These are phyloP conservation scores for Ornithoptera priamus DNA, from an alignment of 2,888 invertebrate species.

Conservation along the genomic window DNA sequence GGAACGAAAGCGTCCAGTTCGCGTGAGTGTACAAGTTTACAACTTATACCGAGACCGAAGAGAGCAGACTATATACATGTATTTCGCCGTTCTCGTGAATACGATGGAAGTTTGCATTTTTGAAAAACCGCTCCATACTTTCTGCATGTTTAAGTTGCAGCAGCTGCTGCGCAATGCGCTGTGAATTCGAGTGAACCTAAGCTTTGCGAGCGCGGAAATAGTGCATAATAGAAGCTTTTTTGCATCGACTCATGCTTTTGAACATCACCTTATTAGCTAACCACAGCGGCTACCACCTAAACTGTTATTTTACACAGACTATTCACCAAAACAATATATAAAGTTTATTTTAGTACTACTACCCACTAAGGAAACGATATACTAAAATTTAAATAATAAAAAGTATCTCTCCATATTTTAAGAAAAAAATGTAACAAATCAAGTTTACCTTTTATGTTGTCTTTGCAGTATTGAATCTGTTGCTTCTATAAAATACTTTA, in stretches of 20 bases:
- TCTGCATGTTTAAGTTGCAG: constrained; percentile 21
- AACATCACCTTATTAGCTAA: neutral
- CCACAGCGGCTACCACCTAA: neutral
- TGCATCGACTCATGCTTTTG: neutral
- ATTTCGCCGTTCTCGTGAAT: constrained; percentile 18
- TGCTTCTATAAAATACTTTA: too few relatives aligned
- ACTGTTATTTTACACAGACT: too few relatives aligned
- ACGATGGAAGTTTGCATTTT: constrained; percentile 24
- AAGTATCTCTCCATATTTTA: too few relatives aligned
- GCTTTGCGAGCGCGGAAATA: constrained; percentile 11
- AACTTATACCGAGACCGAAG: constrained; percentile 6
- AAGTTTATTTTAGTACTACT: too few relatives aligned
- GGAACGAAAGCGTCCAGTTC: constrained; percentile 5
- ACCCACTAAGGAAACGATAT: too few relatives aligned
- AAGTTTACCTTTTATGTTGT: too few relatives aligned
- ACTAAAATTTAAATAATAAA: too few relatives aligned
- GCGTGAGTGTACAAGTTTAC: constrained; percentile 8
- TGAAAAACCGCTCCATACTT: constrained; percentile 21
- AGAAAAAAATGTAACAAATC: too few relatives aligned
- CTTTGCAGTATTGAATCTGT: too few relatives aligned
- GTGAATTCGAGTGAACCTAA: constrained; percentile 19
- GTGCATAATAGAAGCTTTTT: constrained; percentile 3
- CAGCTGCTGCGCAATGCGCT: constrained; percentile 20
- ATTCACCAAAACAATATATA: too few relatives aligned
- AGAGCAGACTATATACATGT: constrained; percentile 9